Percentiles rank a stretch among this genome's conserved stretches.
These are phyloP conservation scores for Trigoniulus corallinus DNA, from an alignment of 1,140 invertebrate genomes.

Conservation along the genomic window DNA sequence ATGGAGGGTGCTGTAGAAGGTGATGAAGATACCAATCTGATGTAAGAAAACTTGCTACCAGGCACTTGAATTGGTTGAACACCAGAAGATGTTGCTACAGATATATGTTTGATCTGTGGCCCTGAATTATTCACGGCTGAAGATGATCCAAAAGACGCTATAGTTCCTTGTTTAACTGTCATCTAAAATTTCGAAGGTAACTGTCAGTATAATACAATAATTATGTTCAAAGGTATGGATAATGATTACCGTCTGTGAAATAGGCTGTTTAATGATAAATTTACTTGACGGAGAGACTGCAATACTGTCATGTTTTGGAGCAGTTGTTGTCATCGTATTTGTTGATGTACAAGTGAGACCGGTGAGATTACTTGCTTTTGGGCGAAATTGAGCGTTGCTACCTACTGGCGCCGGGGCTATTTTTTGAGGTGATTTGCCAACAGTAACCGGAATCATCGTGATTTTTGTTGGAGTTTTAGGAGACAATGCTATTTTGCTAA, in stretches of 20 bases:
- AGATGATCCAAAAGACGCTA: background rate
- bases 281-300: slow-evolving; percentile 32
- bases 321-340: slow-evolving; percentile 47
- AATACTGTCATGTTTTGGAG: slow-evolving; percentile 32
- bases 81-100: background rate
- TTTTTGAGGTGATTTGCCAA: slow-evolving; percentile 24
- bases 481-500: slow-evolving; percentile 23
- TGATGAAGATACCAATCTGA: slow-evolving; percentile 41
- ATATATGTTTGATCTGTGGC: too few relatives aligned
- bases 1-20: background rate
- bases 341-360: slow-evolving; percentile 19
- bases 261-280: slow-evolving; percentile 22
- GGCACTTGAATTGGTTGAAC: slow-evolving; percentile 23
- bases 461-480: slow-evolving; percentile 25
- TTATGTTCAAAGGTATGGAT: too few relatives aligned
- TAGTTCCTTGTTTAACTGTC: background rate
- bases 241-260: too few relatives aligned
- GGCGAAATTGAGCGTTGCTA: slow-evolving; percentile 2
- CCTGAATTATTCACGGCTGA: too few relatives aligned
- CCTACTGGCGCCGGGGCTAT: slow-evolving; percentile 18
- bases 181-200: too few relatives aligned
- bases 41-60: slow-evolving; percentile 33
- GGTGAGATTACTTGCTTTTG: slow-evolving; percentile 15
- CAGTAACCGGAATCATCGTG: slow-evolving; percentile 23
- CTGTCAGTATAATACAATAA: too few relatives aligned